Percentiles rank a stretch among this genome's conserved stretches.
Conservation (phyloP, 2,888 invertebrate species). For the Toxonevra muliebris region DNA sequence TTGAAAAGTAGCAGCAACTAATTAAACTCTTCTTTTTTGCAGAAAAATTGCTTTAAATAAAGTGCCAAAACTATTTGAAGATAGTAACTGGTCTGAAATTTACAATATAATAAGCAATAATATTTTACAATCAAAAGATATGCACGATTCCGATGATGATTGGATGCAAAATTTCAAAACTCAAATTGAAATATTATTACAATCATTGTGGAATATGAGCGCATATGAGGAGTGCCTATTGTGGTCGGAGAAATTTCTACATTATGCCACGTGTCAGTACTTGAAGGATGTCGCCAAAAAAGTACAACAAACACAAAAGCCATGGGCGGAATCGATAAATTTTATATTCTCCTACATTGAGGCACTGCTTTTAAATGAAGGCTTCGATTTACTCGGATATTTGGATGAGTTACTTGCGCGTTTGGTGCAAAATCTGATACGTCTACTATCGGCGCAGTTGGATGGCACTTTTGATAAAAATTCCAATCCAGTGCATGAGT, state of each 20-base stretch:
- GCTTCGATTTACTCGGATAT: slow-evolving; percentile 62
- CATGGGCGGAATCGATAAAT: slow-evolving; percentile 66
- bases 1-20: too few relatives aligned
- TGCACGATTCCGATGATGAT: slow-evolving; percentile 29
- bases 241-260: slow-evolving; percentile 81
- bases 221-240: slow-evolving; percentile 70
- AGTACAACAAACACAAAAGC: slow-evolving; percentile 64
- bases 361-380: slow-evolving; percentile 68
- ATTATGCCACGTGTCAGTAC: slow-evolving; percentile 77
- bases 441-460: slow-evolving; percentile 72
- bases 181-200: slow-evolving; percentile 38
- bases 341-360: slow-evolving; percentile 64
- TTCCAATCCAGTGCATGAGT: slow-evolving; percentile 71
- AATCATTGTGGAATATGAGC: slow-evolving; percentile 38
- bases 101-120: slow-evolving; percentile 34
- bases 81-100: slow-evolving; percentile 36
- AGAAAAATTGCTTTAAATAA: slow-evolving; percentile 39
- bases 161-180: slow-evolving; percentile 41
- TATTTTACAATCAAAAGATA: slow-evolving; percentile 27
- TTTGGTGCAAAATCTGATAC: slow-evolving; percentile 40
- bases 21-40: neutral
- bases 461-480: slow-evolving; percentile 71
- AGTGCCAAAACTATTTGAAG: slow-evolving; percentile 37
- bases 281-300: slow-evolving; percentile 62
- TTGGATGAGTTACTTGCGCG: slow-evolving; percentile 33